phyloP scores from a whole-genome alignment of 2,113 vertebrate genomes.

The Phylloscopus trochilus region DNA sequence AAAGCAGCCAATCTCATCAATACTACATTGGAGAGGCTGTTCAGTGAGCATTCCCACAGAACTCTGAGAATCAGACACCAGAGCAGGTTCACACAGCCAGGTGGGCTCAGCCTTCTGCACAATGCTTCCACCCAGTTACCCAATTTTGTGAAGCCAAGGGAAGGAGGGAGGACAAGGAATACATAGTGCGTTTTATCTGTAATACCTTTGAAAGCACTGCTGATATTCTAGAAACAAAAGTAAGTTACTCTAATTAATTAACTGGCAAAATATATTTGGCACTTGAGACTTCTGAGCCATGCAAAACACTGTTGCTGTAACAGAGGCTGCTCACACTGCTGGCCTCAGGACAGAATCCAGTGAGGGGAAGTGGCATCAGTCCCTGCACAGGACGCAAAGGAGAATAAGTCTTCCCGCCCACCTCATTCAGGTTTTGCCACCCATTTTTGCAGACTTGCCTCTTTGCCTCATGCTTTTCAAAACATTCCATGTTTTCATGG shows the following conservation, averaged over 20 bases:
- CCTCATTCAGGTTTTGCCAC: background rate
- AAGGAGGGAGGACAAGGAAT: background rate
- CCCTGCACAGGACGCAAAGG: background rate
- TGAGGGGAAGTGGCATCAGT: accelerated
- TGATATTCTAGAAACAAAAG: background rate
- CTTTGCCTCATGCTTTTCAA: background rate
- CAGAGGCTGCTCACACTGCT: background rate
- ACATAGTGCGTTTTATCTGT: background rate
- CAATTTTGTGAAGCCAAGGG: background rate
- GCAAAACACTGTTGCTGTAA: background rate
- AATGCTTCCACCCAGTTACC: background rate
- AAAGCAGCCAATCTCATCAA: background rate
- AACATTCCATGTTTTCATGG: accelerated
- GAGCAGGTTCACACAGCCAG: background rate
- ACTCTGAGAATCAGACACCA: background rate
- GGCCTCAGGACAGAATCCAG: background rate
- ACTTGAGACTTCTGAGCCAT: background rate
- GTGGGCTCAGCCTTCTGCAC: background rate
- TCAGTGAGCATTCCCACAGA: background rate
- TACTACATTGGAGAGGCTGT: background rate
- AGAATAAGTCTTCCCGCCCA: accelerated
- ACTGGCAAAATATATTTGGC: background rate
- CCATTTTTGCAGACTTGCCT: background rate
- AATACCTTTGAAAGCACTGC: background rate
- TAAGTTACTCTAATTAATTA: background rate